A percentile compares a stretch with the other conserved stretches of the same genome.
Conservation (phyloP, 1,140 invertebrate species). For the Mycetomoellerius zeteki region DNA sequence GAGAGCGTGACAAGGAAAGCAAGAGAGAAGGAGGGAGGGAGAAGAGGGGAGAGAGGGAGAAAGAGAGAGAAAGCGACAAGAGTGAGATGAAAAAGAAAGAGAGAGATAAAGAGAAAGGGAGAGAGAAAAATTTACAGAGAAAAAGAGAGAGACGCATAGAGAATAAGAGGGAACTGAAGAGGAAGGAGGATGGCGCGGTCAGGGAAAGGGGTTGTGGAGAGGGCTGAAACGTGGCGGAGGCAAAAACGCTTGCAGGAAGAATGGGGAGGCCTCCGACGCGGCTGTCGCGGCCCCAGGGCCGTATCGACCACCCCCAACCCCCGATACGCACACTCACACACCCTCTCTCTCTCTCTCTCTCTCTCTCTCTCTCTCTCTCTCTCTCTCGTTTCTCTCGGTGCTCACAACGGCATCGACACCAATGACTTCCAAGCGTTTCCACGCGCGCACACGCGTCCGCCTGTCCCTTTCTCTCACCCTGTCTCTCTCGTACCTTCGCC, state of each 20-base stretch:
- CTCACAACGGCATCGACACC: slow-evolving; percentile 72
- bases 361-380: slow-evolving; percentile 53
- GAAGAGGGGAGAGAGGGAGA: background rate
- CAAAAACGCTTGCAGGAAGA: slow-evolving; percentile 86
- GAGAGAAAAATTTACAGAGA: slow-evolving; percentile 21
- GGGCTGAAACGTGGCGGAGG: slow-evolving; percentile 74
- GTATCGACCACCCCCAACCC: slow-evolving; percentile 84
- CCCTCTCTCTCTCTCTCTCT: slow-evolving; percentile 51
- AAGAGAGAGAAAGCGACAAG: background rate
- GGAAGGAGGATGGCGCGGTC: background rate
- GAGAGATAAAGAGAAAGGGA: background rate
- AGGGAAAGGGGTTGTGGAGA: background rate
- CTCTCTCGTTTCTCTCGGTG: slow-evolving; percentile 56
- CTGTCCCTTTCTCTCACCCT: slow-evolving; percentile 69
- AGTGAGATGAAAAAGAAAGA: background rate
- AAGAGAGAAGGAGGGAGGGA: background rate
- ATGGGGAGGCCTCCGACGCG: slow-evolving; percentile 84
- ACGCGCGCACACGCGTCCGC: slow-evolving; percentile 64
- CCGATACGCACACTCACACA: slow-evolving; percentile 54
- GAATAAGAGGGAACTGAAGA: slow-evolving; percentile 29
- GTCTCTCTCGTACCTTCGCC: slow-evolving; percentile 49
- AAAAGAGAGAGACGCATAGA: slow-evolving; percentile 12
- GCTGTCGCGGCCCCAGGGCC: slow-evolving; percentile 84
- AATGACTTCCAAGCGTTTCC: slow-evolving; percentile 76
- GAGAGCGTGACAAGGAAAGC: slow-evolving; percentile 43